These are phyloP conservation scores for Pelosia muscerda DNA, from an alignment of 2,888 invertebrate species.

Conservation along the genomic window DNA sequence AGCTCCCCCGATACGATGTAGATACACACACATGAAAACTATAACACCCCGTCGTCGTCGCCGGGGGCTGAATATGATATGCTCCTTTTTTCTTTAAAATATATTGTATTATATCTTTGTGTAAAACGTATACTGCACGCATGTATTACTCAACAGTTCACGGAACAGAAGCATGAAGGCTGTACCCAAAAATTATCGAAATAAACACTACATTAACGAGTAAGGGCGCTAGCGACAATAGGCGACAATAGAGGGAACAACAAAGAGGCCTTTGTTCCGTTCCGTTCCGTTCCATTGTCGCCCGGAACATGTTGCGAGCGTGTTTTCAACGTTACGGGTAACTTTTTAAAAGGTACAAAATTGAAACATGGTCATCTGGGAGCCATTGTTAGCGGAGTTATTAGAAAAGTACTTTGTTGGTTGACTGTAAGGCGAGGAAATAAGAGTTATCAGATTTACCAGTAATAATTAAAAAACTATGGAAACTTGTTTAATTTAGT, in stretches of 20 bases:
- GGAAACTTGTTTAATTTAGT: neutral
- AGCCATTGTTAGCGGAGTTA: constrained; percentile 34
- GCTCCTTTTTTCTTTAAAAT: neutral
- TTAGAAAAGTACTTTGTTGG: constrained; percentile 25
- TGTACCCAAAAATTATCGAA: constrained; percentile 33
- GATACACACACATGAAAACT: too few relatives aligned
- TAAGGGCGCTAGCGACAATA: constrained; percentile 33
- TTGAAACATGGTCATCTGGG: constrained; percentile 40
- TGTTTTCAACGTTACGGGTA: constrained; percentile 40
- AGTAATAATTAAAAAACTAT: neutral
- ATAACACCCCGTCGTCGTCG: too few relatives aligned
- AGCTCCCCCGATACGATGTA: too few relatives aligned
- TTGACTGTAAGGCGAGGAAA: constrained; percentile 6
- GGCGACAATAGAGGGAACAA: constrained; percentile 54
- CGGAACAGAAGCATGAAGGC: constrained; percentile 7
- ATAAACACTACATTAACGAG: constrained; percentile 39
- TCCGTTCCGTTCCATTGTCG: constrained; percentile 58
- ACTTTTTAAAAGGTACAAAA: constrained; percentile 52
- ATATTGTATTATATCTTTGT: neutral
- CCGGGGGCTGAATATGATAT: too few relatives aligned
- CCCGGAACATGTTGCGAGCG: constrained; percentile 54
- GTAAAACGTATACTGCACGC: neutral
- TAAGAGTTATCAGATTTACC: neutral
- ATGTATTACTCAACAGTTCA: constrained; percentile 8
- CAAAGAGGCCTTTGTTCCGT: constrained; percentile 61